Base-by-base conservation (phyloP, 2,113 vertebrate genomes). In the Piprites chloris region DNA sequence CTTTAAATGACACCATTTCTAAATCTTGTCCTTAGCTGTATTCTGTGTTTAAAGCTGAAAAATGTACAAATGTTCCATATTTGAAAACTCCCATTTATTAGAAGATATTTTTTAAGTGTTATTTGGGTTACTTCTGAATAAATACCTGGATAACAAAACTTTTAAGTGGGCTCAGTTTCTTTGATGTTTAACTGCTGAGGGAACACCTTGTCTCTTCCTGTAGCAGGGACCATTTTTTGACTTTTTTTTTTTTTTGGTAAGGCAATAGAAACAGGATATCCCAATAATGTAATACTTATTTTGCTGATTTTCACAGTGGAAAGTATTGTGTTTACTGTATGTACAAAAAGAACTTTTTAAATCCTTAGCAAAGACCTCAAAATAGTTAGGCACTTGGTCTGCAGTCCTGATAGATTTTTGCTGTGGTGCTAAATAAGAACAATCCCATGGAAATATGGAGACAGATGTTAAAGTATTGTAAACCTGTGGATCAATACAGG, bases 301-400 rank as follows among this genome's bases (percentile, higher is more conserved):
- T 74, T 87, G 58, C 73, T 88, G 84, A 91, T 91, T 80, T 76
- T 92, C 77, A 72, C 69, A 80, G 93, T 67, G 85, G 76, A 78
- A 90, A 92, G 42, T 96, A 27, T 35, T 71, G 28, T 46, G 39
- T 84, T 63, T n/a, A 30, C 16, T 71, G 21, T 89, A 61, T 81
- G 52, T 76, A 68, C 28, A 61, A 85, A 91, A 85, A 37, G 26
- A 86, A 44, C 23, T 28, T 92, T 50, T 20, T 84, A 56, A 46
- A 27, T 53, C 33, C 91, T 32, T 91, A 78, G 73, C 76, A 85
- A 37, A 69, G 85, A 17, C 46, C 37, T 83, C 59, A 21, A 4
- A 76, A 14, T 37, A 39, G 33, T 79, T 66, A 71, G 42, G 7
- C 37, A 30, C 23, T 90, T 75, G 37, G 20, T 39, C 49, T 82